phyloP scores from a whole-genome alignment of 2,888 invertebrate genomes.

The Dolichomitus sp. region DNA sequence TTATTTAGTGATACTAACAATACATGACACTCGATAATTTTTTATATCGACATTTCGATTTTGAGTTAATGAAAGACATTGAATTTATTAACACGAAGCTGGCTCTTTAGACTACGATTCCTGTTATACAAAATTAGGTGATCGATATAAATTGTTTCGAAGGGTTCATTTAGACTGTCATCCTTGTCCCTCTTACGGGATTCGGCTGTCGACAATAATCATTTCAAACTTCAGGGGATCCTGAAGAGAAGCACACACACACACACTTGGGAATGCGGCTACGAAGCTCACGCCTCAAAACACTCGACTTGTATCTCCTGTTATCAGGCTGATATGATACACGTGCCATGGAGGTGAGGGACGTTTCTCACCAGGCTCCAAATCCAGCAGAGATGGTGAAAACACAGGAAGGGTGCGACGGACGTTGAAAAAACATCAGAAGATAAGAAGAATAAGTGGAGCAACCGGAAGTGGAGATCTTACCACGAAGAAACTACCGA shows the following conservation, averaged over 20 bases:
- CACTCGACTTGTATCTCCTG: conserved; percentile 3
- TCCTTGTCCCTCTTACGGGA: not conserved
- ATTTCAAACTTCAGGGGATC: conserved; percentile 6
- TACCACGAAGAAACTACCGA: conserved; percentile 4
- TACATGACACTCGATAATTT: not conserved
- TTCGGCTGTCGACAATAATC: not conserved
- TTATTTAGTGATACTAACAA: not conserved
- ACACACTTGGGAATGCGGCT: not conserved
- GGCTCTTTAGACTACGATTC: not conserved
- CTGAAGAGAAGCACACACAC: not conserved
- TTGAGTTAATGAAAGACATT: not conserved
- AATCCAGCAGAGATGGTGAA: conserved; percentile 14
- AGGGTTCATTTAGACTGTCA: not conserved
- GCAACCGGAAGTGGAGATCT: conserved; percentile 16
- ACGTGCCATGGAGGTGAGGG: not conserved
- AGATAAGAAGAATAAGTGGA: conserved; percentile 26
- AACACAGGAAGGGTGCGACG: conserved; percentile 1
- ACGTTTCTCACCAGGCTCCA: not conserved
- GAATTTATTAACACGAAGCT: not conserved
- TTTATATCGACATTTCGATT: not conserved
- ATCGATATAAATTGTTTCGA: not conserved
- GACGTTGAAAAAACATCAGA: conserved; percentile 19
- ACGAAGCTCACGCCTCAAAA: not conserved
- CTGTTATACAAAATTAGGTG: not conserved
- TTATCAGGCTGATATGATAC: conserved; percentile 20